Evolutionary conservation across 2,113 vertebrate genomes (phyloP).

Genomic region (Hippocampus guttulatus): DNA sequence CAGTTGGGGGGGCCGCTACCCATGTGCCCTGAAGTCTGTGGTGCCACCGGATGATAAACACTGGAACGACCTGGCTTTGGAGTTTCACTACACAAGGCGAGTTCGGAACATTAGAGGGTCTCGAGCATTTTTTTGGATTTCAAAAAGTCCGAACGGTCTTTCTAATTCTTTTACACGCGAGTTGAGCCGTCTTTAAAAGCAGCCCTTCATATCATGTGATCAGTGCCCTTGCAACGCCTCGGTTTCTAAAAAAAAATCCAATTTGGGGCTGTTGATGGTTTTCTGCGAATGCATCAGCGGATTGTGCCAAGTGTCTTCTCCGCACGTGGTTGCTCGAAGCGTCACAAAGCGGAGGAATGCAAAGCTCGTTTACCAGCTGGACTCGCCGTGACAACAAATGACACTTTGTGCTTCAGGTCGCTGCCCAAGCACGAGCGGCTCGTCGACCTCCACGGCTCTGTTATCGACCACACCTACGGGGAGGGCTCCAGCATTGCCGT

Average conservation of each 20-base stretch:
- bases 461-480: slow-evolving; percentile 90
- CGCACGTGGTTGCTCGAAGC: neutral
- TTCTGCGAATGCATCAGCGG: neutral
- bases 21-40: slow-evolving; percentile 94
- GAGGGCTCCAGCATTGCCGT: slow-evolving; percentile 92
- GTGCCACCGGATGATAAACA: slow-evolving; percentile 98
- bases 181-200: neutral
- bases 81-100: slow-evolving; percentile 98
- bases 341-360: slow-evolving; percentile 9
- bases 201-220: neutral
- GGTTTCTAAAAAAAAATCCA: neutral
- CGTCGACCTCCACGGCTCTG: slow-evolving; percentile 92
- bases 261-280: slow-evolving; percentile 11
- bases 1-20: slow-evolving; percentile 89
- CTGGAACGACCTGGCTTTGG: slow-evolving; percentile 96
- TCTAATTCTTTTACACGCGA: neutral
- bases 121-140: neutral
- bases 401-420: slow-evolving; percentile 68
- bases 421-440: slow-evolving; percentile 89
- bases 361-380: neutral
- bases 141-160: neutral
- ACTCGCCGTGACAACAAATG: neutral
- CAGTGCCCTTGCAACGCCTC: slow-evolving; percentile 4
- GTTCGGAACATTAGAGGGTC: neutral
- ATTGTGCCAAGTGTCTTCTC: neutral